Base-by-base conservation (phyloP, 2,888 invertebrate genomes). In the Ornithoptera alexandrae region DNA sequence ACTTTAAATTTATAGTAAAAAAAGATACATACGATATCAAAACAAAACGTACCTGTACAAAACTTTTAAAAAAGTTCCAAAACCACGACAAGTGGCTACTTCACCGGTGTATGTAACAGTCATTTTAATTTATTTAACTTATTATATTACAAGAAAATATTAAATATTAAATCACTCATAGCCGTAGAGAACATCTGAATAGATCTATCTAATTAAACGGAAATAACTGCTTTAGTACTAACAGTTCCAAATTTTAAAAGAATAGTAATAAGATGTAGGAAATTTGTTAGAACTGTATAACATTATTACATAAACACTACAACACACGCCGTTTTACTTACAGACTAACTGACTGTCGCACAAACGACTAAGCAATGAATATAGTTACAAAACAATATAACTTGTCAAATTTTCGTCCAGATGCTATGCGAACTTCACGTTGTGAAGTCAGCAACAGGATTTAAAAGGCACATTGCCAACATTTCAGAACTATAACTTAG, bases 41-140 rank as follows among this genome's bases (percentile, higher is more conserved):
- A 58, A n/a, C 18, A n/a, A 58, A 22, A 71, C 87, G 93, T 90
- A 97, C 97, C 96, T 95, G 81, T 95, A 93, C 50, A 98, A 93
- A 81, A 98, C 94, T 93, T 96, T 97, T 77, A 97, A 93, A 93
- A 97, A 98, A 80, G 97, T 97, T 71, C 97, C 97, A 84, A 97
- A 95, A 73, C 97, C 97, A 67, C 95, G 94, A 82, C 96, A 97
- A 74, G 97, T 97, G 73, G 97, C 97, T 73, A 97, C 97, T 93
- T 97, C 96, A 65, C 95, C 96, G 67, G 97, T 97, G 80, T 97
- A 97, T 17, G 96, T 96, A 72, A 97, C 95, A 77, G 97, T 97
- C 97, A 97, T 97, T 82, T 87, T 89, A 65, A 70, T 62, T 62
- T 50, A 53, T 68, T 62, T 71, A 50, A 58, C 18, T 18, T 56